Conservation (phyloP, 2,113 vertebrate species). For the Lethenteron camtschaticum region DNA sequence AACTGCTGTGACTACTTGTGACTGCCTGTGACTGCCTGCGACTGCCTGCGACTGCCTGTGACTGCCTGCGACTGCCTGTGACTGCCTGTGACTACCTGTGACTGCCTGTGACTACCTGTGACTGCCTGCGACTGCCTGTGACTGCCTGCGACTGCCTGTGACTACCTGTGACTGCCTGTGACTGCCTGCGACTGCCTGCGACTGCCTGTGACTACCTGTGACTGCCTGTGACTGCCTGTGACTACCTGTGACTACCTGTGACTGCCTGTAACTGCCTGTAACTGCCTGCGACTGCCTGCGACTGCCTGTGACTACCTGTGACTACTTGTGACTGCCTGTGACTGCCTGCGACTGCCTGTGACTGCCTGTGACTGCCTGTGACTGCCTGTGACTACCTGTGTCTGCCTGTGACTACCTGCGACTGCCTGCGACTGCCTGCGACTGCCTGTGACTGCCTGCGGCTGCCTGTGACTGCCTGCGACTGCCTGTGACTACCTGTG, state of each 20-base stretch:
- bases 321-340: background rate
- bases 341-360: slow-evolving; percentile 22
- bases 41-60: slow-evolving; percentile 16
- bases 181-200: slow-evolving; percentile 22
- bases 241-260: background rate
- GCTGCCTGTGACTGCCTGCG: slow-evolving; percentile 5
- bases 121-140: slow-evolving; percentile 16
- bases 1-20: too few relatives aligned
- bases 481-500: slow-evolving; percentile 31
- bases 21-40: slow-evolving; percentile 22
- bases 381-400: background rate
- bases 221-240: slow-evolving; percentile 2
- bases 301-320: too few relatives aligned
- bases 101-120: slow-evolving; percentile 22
- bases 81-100: background rate
- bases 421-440: slow-evolving; percentile 31
- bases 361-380: slow-evolving; percentile 16
- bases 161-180: background rate
- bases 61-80: slow-evolving; percentile 6
- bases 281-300: background rate
- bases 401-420: background rate
- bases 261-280: slow-evolving; percentile 31
- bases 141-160: slow-evolving; percentile 7
- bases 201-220: slow-evolving; percentile 16
- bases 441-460: background rate